Percentiles rank a stretch among this genome's conserved stretches.
phyloP scores from a whole-genome alignment of 2,888 invertebrate genomes.

The Nemotelus pantherinus region DNA sequence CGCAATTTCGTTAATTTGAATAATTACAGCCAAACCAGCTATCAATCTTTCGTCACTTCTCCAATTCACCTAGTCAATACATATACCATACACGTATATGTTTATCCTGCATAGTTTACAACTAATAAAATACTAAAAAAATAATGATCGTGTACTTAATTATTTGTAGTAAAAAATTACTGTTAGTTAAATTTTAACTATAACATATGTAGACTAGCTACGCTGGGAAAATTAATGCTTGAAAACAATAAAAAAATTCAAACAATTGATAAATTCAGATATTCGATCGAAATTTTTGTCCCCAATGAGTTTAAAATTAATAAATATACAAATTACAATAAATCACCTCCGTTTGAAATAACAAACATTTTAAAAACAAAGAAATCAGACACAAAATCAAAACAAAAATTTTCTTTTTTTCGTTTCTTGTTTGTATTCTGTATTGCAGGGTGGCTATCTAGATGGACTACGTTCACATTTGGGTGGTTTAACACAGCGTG shows the following conservation, averaged over 20 bases:
- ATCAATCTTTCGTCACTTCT: too few relatives aligned
- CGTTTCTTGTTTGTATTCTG: constrained; percentile 60
- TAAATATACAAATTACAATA: neutral
- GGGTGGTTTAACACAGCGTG: constrained; percentile 96
- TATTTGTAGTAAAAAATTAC: too few relatives aligned
- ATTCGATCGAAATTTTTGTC: constrained; percentile 34
- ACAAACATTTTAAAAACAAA: constrained; percentile 30
- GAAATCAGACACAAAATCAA: neutral
- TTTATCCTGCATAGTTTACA: too few relatives aligned
- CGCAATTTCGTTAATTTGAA: too few relatives aligned
- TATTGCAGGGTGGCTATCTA: constrained; percentile 88
- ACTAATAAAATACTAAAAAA: too few relatives aligned
- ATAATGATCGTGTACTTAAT: too few relatives aligned
- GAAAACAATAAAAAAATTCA: neutral
- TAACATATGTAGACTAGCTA: too few relatives aligned
- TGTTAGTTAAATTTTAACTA: too few relatives aligned
- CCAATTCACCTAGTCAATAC: too few relatives aligned
- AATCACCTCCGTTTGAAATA: constrained; percentile 6
- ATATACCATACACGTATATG: too few relatives aligned
- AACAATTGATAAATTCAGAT: neutral
- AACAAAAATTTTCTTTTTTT: constrained; percentile 56
- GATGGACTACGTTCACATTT: constrained; percentile 94
- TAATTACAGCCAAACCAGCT: too few relatives aligned
- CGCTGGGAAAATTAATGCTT: too few relatives aligned
- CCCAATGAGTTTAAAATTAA: neutral